Base-by-base conservation (phyloP, 2,888 invertebrate species). In the Lochmaea capreae region DNA sequence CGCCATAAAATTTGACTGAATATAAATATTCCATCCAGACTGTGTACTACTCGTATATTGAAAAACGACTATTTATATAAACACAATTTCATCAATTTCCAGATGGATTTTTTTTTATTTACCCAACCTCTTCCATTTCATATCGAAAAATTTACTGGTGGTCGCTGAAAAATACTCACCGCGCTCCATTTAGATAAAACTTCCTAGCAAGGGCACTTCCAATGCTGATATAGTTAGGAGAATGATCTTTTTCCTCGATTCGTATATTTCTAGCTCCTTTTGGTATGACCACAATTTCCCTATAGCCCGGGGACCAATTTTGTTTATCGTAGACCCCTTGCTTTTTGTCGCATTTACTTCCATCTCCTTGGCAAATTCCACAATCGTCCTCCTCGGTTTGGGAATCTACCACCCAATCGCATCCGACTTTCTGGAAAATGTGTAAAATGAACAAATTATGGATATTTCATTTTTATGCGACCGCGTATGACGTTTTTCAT, bases 381-480 rank as follows among this genome's bases (percentile, higher is more conserved):
- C 97, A 97, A 63, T 92, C 90, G 87, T 97, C 97, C 83, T 95
- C 95, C 81, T 92, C 90, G 43, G 93, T 90, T 68, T 90, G 90
- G 0, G 96, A 96, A 83, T 94, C 94, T 65, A 97, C 92, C 69
- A 91, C 88, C 95, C 96, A 96, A 88, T 97, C 96, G 88, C 97
- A 97, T n/a, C 96, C 95, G 68, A 97, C 94, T 88, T 92, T 93
- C 93, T 96, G 90, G 83, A 91, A 90, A 78, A 89, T 63, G 43
- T n/a, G 3, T 11, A 62, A 43, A 18, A 43, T 43, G 10, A 12
- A 68, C 61, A 68, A 68, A 49, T 63, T 72, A 66, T 71, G 65
- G 42, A 42, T 39, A 63, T 63, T 8, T 63, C 16, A 42, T n/a
- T 63, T 63, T 68, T 59, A 65, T 57, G 58, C 43, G 46, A 54